Evolutionary conservation across 92 coral and sea anemone species (phyloP).

Genomic region (Porites cylindrica): DNA sequence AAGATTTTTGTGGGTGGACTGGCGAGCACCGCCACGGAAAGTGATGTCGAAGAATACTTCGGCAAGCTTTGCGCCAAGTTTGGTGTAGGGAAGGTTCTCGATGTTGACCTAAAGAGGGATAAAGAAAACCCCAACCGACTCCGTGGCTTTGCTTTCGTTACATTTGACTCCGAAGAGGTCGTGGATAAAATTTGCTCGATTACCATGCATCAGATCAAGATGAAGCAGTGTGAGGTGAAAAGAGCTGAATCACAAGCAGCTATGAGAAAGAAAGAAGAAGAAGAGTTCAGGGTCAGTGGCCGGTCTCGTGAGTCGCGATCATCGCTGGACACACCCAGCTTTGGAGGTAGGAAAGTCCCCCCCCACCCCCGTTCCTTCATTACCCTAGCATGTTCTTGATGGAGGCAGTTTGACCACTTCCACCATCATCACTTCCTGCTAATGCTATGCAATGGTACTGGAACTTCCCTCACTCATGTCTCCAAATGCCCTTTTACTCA

Average conservation of each 20-base stretch:
- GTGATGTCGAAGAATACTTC: slow-evolving; percentile 89
- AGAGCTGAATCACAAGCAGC: slow-evolving; percentile 92
- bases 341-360: slow-evolving; percentile 5
- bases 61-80: slow-evolving; percentile 73
- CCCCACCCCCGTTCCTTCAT: too few relatives aligned
- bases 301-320: slow-evolving; percentile 12
- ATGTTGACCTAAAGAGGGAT: slow-evolving; percentile 89
- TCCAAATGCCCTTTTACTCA: too few relatives aligned
- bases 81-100: slow-evolving; percentile 89
- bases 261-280: slow-evolving; percentile 87
- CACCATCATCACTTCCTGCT: too few relatives aligned
- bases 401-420: neutral
- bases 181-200: slow-evolving; percentile 91
- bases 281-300: slow-evolving; percentile 52
- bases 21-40: slow-evolving; percentile 96
- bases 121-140: slow-evolving; percentile 89
- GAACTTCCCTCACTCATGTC: too few relatives aligned
- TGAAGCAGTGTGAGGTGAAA: slow-evolving; percentile 96
- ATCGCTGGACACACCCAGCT: slow-evolving; percentile 14
- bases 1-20: slow-evolving; percentile 97
- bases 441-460: too few relatives aligned
- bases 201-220: slow-evolving; percentile 90
- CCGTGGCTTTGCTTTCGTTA: slow-evolving; percentile 96
- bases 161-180: slow-evolving; percentile 90
- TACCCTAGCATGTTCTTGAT: neutral